These are phyloP conservation scores for Episyrphus balteatus DNA, from an alignment of 1,140 invertebrate species.

Conservation along the genomic window DNA sequence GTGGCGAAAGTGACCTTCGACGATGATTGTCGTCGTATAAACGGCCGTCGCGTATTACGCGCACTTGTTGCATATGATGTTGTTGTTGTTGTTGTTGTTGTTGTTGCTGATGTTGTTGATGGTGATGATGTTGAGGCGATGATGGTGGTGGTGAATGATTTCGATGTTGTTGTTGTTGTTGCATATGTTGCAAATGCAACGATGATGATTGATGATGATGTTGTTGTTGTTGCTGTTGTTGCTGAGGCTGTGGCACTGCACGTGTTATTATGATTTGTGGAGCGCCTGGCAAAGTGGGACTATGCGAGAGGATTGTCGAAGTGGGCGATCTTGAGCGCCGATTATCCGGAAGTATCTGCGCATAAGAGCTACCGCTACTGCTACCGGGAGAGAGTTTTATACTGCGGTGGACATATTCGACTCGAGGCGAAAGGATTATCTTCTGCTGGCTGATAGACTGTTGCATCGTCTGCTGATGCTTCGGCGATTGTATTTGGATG, in stretches of 20 bases:
- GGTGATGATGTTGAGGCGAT: background rate
- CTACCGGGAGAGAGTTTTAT: constrained; percentile 1
- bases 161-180: constrained; percentile 14
- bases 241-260: background rate
- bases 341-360: background rate
- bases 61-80: constrained; percentile 20
- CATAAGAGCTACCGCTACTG: background rate
- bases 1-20: background rate
- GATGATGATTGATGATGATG: constrained; percentile 15
- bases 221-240: background rate
- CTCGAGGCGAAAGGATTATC: constrained; percentile 28
- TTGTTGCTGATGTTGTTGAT: constrained; percentile 5
- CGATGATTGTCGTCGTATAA: background rate
- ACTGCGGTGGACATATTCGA: constrained; percentile 24
- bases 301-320: constrained; percentile 5
- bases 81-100: constrained; percentile 6
- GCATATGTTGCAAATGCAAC: constrained; percentile 23
- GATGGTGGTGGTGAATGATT: background rate
- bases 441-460: constrained; percentile 26
- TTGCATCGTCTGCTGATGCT: constrained; percentile 19
- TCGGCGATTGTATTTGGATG: constrained; percentile 29
- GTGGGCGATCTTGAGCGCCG: background rate
- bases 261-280: constrained; percentile 18
- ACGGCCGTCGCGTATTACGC: constrained; percentile 29
- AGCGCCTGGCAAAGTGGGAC: constrained; percentile 4